phyloP scores from a whole-genome alignment of 2,797 vertebrate species.

The Lepus oiostolus region DNA sequence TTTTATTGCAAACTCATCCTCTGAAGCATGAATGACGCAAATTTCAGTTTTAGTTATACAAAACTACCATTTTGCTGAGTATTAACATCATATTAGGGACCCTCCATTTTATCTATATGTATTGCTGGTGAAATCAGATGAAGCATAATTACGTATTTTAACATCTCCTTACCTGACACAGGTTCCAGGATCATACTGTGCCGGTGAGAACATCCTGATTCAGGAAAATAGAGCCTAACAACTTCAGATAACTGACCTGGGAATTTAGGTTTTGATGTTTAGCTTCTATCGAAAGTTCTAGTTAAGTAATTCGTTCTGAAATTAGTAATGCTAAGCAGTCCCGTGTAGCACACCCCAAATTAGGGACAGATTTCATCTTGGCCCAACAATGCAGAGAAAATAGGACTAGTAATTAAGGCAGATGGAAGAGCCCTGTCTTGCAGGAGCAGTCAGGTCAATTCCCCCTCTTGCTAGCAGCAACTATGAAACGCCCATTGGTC shows the following conservation, averaged over 20 bases:
- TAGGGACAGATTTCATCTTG: conserved; percentile 67
- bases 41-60: conserved; percentile 60
- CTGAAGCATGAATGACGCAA: conserved; percentile 2
- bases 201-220: not conserved
- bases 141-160: conserved; percentile 50
- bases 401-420: conserved; percentile 46
- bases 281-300: conserved; percentile 69
- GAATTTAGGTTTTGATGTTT: conserved; percentile 73
- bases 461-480: not conserved
- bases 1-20: conserved; percentile 54
- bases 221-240: conserved; percentile 58
- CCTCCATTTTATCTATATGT: not conserved
- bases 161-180: conserved; percentile 55
- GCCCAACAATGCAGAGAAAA: conserved; percentile 46
- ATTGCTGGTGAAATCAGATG: conserved; percentile 51
- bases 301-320: conserved; percentile 72
- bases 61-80: not conserved
- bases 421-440: conserved; percentile 5
- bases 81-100: not conserved
- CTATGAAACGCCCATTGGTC: not conserved
- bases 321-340: conserved; percentile 70
- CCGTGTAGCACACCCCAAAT: conserved; percentile 66
- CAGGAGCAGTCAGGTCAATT: not conserved
- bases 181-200: conserved; percentile 48
- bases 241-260: conserved; percentile 50